Conservation (phyloP, 2,797 vertebrate genomes). For the Ctenopoma kingsleyae region DNA sequence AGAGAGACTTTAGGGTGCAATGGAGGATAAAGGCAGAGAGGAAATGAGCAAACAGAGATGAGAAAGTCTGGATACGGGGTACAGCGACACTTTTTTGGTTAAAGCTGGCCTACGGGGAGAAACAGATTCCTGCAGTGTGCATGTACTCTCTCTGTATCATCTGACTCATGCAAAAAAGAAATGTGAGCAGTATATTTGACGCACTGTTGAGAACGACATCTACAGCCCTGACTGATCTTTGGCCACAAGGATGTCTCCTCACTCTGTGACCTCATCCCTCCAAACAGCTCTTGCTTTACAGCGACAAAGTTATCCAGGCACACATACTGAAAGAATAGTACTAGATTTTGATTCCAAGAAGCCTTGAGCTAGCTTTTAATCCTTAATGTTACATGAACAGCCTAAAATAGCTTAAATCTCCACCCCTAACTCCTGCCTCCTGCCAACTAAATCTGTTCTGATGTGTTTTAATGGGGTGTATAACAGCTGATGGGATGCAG, state of each 20-base stretch:
- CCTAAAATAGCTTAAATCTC: slow-evolving; percentile 75
- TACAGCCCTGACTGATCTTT: slow-evolving; percentile 39
- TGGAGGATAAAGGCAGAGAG: slow-evolving; percentile 43
- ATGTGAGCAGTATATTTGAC: slow-evolving; percentile 47
- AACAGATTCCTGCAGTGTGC: slow-evolving; percentile 36
- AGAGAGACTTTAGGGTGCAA: slow-evolving; percentile 35
- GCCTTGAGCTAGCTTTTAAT: slow-evolving; percentile 72
- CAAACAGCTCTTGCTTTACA: slow-evolving; percentile 39
- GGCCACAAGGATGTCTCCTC: slow-evolving; percentile 39
- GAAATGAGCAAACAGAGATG: slow-evolving; percentile 56
- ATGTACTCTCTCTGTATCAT: slow-evolving; percentile 42
- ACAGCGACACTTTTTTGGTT: slow-evolving; percentile 33
- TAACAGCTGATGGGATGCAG: slow-evolving; percentile 46
- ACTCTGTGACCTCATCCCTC: slow-evolving; percentile 33
- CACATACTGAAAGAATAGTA: slow-evolving; percentile 48
- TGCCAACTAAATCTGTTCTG: slow-evolving; percentile 46
- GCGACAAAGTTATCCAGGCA: slow-evolving; percentile 26
- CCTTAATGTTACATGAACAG: slow-evolving; percentile 74
- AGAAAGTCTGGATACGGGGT: slow-evolving; percentile 27
- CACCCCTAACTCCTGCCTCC: slow-evolving; percentile 35
- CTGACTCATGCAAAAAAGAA: slow-evolving; percentile 61
- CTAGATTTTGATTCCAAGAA: slow-evolving; percentile 66
- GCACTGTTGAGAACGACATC: slow-evolving; percentile 37
- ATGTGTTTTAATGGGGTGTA: slow-evolving; percentile 49
- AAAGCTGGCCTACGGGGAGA: slow-evolving; percentile 38